Evolutionary conservation across 2,888 invertebrate genomes (phyloP).

Genomic region (Phaedon cochleariae): DNA sequence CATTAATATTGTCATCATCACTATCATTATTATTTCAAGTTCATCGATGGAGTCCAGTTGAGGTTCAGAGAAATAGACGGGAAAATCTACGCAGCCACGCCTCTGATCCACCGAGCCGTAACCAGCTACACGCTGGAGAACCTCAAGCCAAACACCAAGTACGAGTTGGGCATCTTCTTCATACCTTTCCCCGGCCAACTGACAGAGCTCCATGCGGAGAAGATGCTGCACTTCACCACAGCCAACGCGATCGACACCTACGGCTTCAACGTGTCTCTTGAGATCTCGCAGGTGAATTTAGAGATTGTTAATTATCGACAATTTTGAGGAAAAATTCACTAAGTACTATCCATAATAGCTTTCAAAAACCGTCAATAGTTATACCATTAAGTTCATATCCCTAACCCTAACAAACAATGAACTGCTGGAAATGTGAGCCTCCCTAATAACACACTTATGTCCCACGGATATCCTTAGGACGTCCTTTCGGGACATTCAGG

Average conservation of each 20-base stretch:
- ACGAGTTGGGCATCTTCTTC: slow-evolving; percentile 84
- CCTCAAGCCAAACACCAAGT: slow-evolving; percentile 78
- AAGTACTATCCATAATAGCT: too few relatives aligned
- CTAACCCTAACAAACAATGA: too few relatives aligned
- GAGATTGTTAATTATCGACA: too few relatives aligned
- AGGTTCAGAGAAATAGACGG: slow-evolving; percentile 84
- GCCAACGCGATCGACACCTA: slow-evolving; percentile 80
- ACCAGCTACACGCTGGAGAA: slow-evolving; percentile 81
- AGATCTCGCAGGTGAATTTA: slow-evolving; percentile 69
- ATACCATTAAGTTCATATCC: too few relatives aligned
- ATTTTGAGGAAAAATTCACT: too few relatives aligned
- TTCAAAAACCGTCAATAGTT: too few relatives aligned
- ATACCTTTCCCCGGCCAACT: slow-evolving; percentile 83
- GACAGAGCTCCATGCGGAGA: slow-evolving; percentile 79
- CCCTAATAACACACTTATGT: too few relatives aligned
- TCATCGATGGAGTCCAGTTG: slow-evolving; percentile 88
- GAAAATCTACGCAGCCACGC: slow-evolving; percentile 85
- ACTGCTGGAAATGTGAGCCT: too few relatives aligned
- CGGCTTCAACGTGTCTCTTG: slow-evolving; percentile 81
- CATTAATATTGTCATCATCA: too few relatives aligned
- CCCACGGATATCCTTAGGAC: too few relatives aligned
- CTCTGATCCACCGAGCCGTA: slow-evolving; percentile 83
- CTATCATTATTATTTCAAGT: slow-evolving; percentile 67
- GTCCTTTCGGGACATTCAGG: too few relatives aligned
- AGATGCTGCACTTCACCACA: slow-evolving; percentile 75